phyloP scores from a whole-genome alignment of 64 coral and sea anemone genomes.

The Porites lutea region DNA sequence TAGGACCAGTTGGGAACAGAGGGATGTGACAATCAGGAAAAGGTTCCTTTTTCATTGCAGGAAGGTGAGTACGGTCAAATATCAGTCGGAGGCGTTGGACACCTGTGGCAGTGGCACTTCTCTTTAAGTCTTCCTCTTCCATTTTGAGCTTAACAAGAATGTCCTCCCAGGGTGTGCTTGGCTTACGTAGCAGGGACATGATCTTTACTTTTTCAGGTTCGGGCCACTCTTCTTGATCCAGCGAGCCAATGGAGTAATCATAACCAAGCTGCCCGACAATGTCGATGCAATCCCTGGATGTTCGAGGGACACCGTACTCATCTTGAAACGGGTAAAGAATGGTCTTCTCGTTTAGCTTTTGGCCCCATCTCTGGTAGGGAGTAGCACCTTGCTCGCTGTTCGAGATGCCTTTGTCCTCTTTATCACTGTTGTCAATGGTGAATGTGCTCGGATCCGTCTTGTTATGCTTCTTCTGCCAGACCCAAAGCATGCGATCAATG shows the following conservation, averaged over 20 bases:
- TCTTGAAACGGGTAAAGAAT: constrained; percentile 63
- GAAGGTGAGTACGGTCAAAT: constrained; percentile 41
- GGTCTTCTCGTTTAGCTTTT: constrained; percentile 53
- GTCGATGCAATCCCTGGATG: constrained; percentile 49
- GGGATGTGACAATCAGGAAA: constrained; percentile 16
- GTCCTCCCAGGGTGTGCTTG: constrained; percentile 26
- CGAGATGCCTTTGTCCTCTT: constrained; percentile 51
- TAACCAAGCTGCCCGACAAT: constrained; percentile 47
- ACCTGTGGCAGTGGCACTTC: background rate
- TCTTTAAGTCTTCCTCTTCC: background rate
- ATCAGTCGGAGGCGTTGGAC: constrained; percentile 35
- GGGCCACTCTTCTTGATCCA: constrained; percentile 30
- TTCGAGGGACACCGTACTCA: constrained; percentile 58
- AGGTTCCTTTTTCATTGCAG: background rate
- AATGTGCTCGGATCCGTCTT: constrained; percentile 33
- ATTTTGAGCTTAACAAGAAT: constrained; percentile 9
- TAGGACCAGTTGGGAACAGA: constrained; percentile 2
- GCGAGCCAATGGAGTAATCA: constrained; percentile 38
- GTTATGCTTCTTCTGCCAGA: constrained; percentile 58
- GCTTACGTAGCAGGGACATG: constrained; percentile 13
- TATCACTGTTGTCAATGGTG: constrained; percentile 46
- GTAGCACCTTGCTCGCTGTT: constrained; percentile 54
- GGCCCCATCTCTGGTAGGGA: constrained; percentile 55
- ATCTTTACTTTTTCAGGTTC: constrained; percentile 28
- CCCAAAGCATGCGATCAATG: constrained; percentile 62